Evolutionary conservation across 2,797 vertebrate genomes (phyloP), one percentile per base, ranked within the genome.

Genomic region (Enteromius afrohamiltoni): DNA sequence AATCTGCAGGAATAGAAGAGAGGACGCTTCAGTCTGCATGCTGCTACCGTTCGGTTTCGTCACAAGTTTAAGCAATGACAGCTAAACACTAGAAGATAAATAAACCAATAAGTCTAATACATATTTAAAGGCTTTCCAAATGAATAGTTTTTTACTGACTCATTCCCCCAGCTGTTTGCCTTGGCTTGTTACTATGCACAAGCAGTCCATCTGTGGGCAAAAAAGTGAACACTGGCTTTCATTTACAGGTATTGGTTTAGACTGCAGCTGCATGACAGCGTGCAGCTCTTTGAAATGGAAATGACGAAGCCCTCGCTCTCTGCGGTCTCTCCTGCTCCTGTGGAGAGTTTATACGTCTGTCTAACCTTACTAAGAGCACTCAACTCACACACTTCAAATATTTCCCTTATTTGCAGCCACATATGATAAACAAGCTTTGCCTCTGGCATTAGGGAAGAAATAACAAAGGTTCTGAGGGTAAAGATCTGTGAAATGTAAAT

Each of bases 1-100:
- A 98, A 88, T 98, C 97, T 98, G 89, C 62, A 91, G 55, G 55
- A 80, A 34, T 75, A 23, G 53, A 45, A 70, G 80, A 26, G 85
- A 51, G 85, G 85, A 21, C 21, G 0, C 26, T 77, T 26, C 6
- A 17, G 23, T 42, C 82, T 49, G 34, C 26, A 17, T 0, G 14
- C 42, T 65, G 80, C 11, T 17, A 34, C 23, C 6, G 13, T 58
- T 83, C 49, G 17, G 34, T 1, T 53, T n/a, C 82, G 88, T 88
- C 80, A 91, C 87, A 86, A 84, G 82, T 83, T 49, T 85, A 87
- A 88, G 85, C 77, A 42, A 82, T 85, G 89, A 87, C 89, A 88
- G 88, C 80, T 49, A 82, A 89, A 89, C 19, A 86, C 73, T 88
- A 86, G 89, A 89, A 83, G 92, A 93, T 93, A 92, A 93, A 92